phyloP scores from a whole-genome alignment of 2,113 vertebrate genomes.

The Elaphurus davidianus region DNA sequence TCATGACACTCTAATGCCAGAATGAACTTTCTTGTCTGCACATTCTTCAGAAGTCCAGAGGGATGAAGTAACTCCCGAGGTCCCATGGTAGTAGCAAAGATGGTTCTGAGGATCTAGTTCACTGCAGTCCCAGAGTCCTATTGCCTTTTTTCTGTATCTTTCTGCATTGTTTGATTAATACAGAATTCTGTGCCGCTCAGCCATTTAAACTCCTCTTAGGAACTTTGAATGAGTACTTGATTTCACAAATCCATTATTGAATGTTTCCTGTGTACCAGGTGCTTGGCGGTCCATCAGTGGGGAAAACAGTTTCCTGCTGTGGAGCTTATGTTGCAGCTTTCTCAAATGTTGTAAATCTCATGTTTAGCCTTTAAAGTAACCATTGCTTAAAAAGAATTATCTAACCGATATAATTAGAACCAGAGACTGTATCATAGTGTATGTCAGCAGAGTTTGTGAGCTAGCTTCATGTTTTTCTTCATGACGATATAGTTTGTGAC shows the following conservation, averaged over 20 bases:
- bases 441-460: background rate
- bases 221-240: background rate
- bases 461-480: slow-evolving; percentile 4
- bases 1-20: background rate
- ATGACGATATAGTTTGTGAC: background rate
- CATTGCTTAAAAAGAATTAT: background rate
- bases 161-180: background rate
- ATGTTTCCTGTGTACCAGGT: background rate
- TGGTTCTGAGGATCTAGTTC: background rate
- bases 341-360: background rate
- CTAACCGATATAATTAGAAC: background rate
- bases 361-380: slow-evolving; percentile 11
- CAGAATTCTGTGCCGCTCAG: background rate
- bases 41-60: background rate
- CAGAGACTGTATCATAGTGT: background rate
- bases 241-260: background rate
- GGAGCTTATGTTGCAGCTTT: background rate
- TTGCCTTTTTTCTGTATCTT: background rate
- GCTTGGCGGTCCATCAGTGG: background rate
- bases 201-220: background rate
- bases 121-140: background rate
- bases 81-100: background rate
- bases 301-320: background rate
- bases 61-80: background rate
- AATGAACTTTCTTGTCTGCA: background rate